These are phyloP conservation scores for Dasypolia templi DNA, from an alignment of 2,888 invertebrate genomes.

Conservation along the genomic window DNA sequence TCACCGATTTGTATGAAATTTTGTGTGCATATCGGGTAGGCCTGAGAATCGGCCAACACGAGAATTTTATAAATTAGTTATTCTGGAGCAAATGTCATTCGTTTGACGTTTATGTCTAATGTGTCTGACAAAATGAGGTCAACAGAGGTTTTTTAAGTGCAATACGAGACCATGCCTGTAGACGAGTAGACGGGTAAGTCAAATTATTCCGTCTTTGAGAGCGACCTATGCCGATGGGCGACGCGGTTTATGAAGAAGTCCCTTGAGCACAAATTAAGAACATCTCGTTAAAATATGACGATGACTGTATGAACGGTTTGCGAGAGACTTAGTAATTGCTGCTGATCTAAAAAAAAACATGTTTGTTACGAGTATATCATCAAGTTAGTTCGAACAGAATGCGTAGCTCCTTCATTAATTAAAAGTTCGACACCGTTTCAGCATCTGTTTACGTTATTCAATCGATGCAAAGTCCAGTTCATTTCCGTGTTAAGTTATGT, in stretches of 20 bases:
- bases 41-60: too few species aligned
- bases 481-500: not conserved
- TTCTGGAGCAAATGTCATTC: not conserved
- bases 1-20: too few species aligned
- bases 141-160: constrained; percentile 18
- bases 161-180: not conserved
- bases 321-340: not conserved
- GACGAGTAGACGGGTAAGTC: constrained; percentile 6
- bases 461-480: not conserved
- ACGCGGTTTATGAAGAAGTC: constrained; percentile 17
- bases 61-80: not conserved
- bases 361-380: not conserved
- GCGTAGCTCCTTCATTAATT: constrained; percentile 23
- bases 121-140: constrained; percentile 14
- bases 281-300: constrained; percentile 39
- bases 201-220: constrained; percentile 38
- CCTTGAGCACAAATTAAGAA: constrained; percentile 40
- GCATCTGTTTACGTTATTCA: constrained; percentile 5
- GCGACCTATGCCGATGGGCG: constrained; percentile 1
- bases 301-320: constrained; percentile 4
- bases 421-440: constrained; percentile 5
- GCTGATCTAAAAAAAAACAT: not conserved
- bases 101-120: not conserved
- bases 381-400: not conserved
- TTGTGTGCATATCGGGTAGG: too few species aligned